These are phyloP conservation scores for Sebastes melanostomus DNA, from an alignment of 2,797 vertebrate genomes.

Conservation along the genomic window DNA sequence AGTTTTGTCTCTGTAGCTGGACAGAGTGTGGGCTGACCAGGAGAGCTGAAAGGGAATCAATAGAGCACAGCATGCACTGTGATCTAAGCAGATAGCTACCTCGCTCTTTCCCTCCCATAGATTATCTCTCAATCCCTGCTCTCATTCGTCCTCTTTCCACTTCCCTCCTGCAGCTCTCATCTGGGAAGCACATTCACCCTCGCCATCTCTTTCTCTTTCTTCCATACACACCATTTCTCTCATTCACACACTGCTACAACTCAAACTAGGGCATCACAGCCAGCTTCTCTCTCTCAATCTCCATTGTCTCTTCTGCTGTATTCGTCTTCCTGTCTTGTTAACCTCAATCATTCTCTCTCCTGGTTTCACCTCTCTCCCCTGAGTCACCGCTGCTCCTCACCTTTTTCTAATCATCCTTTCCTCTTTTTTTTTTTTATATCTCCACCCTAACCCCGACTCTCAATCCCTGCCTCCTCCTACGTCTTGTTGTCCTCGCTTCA, in stretches of 20 bases:
- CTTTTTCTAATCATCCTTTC: constrained; percentile 40
- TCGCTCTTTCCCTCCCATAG: constrained; percentile 57
- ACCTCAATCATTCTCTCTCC: constrained; percentile 43
- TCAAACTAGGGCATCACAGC: constrained; percentile 68
- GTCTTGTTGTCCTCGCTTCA: constrained; percentile 14
- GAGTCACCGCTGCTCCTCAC: constrained; percentile 43
- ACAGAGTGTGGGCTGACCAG: constrained; percentile 53
- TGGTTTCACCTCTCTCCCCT: constrained; percentile 27
- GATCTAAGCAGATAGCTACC: constrained; percentile 70
- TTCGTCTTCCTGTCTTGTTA: constrained; percentile 46
- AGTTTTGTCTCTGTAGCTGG: constrained; percentile 48
- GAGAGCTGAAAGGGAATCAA: constrained; percentile 60
- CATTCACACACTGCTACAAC: constrained; percentile 43
- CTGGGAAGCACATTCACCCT: constrained; percentile 13
- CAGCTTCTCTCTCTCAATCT: constrained; percentile 39
- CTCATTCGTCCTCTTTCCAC: constrained; percentile 40
- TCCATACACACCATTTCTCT: constrained; percentile 35
- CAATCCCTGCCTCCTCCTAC: constrained; percentile 18
- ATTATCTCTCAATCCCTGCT: constrained; percentile 64
- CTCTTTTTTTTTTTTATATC: not conserved
- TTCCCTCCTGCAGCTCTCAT: constrained; percentile 26
- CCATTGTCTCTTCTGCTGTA: constrained; percentile 48
- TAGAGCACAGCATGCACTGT: constrained; percentile 61
- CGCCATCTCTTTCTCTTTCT: constrained; percentile 20
- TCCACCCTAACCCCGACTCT: constrained; percentile 11